These are phyloP conservation scores for Amphiura filiformis DNA, from an alignment of 35 echinoderm and acorn worm species.

Conservation along the genomic window DNA sequence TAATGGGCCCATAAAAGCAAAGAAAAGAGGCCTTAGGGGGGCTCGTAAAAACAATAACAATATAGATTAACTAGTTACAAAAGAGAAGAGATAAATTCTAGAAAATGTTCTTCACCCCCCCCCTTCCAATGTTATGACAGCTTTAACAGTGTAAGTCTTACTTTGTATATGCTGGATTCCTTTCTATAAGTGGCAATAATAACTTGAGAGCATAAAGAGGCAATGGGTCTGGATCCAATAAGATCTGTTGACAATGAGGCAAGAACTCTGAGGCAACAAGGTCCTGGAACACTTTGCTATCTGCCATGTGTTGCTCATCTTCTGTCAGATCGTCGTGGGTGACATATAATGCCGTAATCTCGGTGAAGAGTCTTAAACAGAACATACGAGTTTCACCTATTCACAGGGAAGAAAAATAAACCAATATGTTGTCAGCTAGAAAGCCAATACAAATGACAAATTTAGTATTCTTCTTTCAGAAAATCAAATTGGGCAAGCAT, in stretches of 20 bases:
- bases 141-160: too few relatives aligned
- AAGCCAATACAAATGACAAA: too few relatives aligned
- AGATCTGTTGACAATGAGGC: slow-evolving; percentile 70
- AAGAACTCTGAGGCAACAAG: slow-evolving; percentile 62
- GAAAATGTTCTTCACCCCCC: too few relatives aligned
- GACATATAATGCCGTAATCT: slow-evolving; percentile 77
- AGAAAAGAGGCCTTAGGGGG: too few relatives aligned
- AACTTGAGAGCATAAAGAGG: slow-evolving; percentile 91
- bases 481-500: too few relatives aligned
- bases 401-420: background rate
- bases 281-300: slow-evolving; percentile 68
- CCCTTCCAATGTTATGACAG: too few relatives aligned
- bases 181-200: slow-evolving; percentile 74
- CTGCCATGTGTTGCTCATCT: slow-evolving; percentile 51
- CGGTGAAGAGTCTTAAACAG: slow-evolving; percentile 88
- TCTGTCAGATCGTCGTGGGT: slow-evolving; percentile 89
- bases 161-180: slow-evolving; percentile 76
- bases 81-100: too few relatives aligned
- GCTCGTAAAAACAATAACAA: too few relatives aligned
- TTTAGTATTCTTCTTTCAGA: too few relatives aligned
- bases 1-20: too few relatives aligned
- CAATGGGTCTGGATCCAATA: slow-evolving; percentile 83
- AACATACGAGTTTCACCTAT: slow-evolving; percentile 85
- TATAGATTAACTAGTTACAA: too few relatives aligned
- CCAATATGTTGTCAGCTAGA: too few relatives aligned